phyloP scores from a whole-genome alignment of 2,888 invertebrate genomes.

The Drosophila colorata region DNA sequence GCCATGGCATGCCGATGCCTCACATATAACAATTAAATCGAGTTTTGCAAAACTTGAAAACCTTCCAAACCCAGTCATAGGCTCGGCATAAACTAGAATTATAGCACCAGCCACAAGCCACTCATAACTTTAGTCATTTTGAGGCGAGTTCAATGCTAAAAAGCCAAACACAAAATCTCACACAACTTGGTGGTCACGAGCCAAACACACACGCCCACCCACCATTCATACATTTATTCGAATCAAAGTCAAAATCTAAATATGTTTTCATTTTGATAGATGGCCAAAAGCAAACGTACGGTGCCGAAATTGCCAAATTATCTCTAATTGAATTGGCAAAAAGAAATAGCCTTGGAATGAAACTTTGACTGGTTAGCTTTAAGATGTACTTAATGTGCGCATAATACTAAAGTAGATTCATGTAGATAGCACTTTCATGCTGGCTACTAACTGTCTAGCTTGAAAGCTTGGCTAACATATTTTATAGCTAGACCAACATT shows the following conservation, averaged over 20 bases:
- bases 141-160: conserved; percentile 35
- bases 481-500: no score
- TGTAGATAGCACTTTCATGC: no score
- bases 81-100: conserved; percentile 43
- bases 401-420: no score
- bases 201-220: conserved; percentile 23
- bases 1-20: conserved; percentile 32
- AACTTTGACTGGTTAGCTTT: background rate
- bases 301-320: conserved; percentile 55
- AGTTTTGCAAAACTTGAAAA: conserved; percentile 19
- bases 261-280: conserved; percentile 10
- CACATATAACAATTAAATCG: conserved; percentile 20
- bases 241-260: conserved; percentile 20
- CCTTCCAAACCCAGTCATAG: conserved; percentile 31
- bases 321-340: conserved; percentile 42
- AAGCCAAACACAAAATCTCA: conserved; percentile 30
- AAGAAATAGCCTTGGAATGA: conserved; percentile 17
- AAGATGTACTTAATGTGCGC: no score
- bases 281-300: conserved; percentile 28
- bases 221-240: conserved; percentile 7
- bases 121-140: conserved; percentile 14
- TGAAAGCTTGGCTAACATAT: no score
- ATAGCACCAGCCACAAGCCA: conserved; percentile 12
- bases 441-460: no score
- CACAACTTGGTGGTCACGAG: conserved; percentile 44